Evolutionary conservation across 2,113 vertebrate genomes (phyloP).

Genomic region (Apteryx mantelli): DNA sequence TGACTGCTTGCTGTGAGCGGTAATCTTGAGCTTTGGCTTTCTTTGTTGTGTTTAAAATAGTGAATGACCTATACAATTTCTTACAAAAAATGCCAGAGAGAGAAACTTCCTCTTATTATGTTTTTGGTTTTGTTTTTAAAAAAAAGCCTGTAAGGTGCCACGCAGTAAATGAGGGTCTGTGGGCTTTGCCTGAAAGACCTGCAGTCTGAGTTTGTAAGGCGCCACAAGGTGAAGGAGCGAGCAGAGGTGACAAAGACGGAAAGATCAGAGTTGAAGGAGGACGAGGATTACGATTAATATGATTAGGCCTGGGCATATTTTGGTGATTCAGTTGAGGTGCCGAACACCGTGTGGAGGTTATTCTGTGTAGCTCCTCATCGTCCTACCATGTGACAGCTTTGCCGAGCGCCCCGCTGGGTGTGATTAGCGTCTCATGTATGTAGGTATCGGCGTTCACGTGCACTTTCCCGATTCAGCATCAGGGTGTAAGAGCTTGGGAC

Average conservation of each 20-base stretch:
- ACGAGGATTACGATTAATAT: slow-evolving; percentile 41
- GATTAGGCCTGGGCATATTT: not conserved
- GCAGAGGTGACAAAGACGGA: slow-evolving; percentile 12
- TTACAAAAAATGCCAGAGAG: not conserved
- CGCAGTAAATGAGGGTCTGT: not conserved
- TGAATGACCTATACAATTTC: not conserved
- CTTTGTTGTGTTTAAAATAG: not conserved
- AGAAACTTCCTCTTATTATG: not conserved
- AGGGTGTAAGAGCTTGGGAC: accelerated
- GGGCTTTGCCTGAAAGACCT: not conserved
- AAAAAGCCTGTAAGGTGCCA: not conserved
- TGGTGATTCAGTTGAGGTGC: slow-evolving; percentile 31
- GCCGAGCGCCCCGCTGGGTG: not conserved
- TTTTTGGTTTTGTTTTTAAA: not conserved
- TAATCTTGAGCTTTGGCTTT: not conserved
- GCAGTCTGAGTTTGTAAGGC: slow-evolving; percentile 31
- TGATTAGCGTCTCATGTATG: not conserved
- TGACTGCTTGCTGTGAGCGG: not conserved
- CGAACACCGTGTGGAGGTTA: not conserved
- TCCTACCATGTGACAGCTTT: accelerated
- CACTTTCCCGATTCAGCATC: not conserved
- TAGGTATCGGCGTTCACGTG: not conserved
- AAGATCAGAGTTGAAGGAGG: slow-evolving; percentile 32
- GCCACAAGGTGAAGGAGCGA: slow-evolving; percentile 45
- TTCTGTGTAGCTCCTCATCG: not conserved